Evolutionary conservation across 2,797 vertebrate species (phyloP), one percentile per base, ranked within the genome.

Genomic region (Apogon talboti): DNA sequence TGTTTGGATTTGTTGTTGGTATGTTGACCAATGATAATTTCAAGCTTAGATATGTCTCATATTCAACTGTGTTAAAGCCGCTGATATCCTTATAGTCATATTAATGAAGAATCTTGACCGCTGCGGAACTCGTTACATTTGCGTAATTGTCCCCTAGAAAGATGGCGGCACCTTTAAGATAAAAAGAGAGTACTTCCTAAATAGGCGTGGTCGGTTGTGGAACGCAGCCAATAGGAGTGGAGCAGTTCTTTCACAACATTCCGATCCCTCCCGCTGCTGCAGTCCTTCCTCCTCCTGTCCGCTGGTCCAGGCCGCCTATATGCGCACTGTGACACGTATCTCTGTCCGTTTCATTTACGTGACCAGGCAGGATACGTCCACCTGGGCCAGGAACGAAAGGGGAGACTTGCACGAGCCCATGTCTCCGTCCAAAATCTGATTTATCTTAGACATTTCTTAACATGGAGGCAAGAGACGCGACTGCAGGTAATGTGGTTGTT

Each of bases 321-420:
- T 45, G 44, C 15, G 51, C 54, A 41, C 65, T 57, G 66, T 92
- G 92, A 94, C 92, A 93, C 93, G 92, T 93, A 92, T 55, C 60
- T 69, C 14, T 19, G 72, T 70, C 68, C 55, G 46, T 47, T 37
- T 66, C 38, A 35, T 3, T 21, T 28, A 65, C 53, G 56, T 57
- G 61, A 59, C 55, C 66, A 47, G 66, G 28, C 50, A 52, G 71
- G 52, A 79, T 50, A 69, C 70, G 66, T 61, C 35, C 71, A 75
- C 55, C 71, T 73, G 64, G 85, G 68, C 6, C 74, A 59, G 77
- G 70, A 57, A 51, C 68, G 49, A 35, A 57, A 16, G 50, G 65
- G 45, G 10, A 15, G 24, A 43, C 14, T 41, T 19, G 46, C 16
- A 30, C 28, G 40, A 67, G 13, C n/a, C 43, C 18, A 24, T 30